Base-by-base conservation (phyloP, 2,113 vertebrate species). In the Notothenia coriiceps region DNA sequence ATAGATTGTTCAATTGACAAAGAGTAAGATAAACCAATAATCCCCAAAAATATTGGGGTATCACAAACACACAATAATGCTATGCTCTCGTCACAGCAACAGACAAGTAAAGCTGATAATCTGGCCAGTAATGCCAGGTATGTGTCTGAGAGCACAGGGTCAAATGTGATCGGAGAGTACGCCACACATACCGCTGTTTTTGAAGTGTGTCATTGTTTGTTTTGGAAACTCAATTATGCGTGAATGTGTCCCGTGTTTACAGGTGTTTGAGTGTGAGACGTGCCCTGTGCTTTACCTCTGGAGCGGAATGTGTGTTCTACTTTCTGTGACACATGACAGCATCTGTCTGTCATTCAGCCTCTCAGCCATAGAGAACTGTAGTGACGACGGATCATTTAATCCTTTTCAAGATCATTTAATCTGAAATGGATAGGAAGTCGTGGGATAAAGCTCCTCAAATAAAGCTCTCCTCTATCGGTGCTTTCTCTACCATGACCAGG, bases 171-270 rank as follows among this genome's bases (percentile, higher is more conserved):
- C 35, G 7, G 35, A 6, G 1, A 40, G 6, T 40, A 40, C 35
- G 64, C 70, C 17, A 10, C 13, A 60, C 10, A 22, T 3, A 13
- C 25, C 35, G 66, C 43, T 55, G 77, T 66, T 91, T 94, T 94
- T 95, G 89, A 95, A 91, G 72, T 91, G 70, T 69, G 64, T 62
- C 50, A 7, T 5, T 90, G 92, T 92, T 91, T 92, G 86, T 89
- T 94, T 91, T 86, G 90, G 78, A 92, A 93, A 84, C 84, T 84
- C 73, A 75, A 4, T 44, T 49, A 79, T 67, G 74, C 17, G 70
- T 80, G 77, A 80, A 73, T 22, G 17, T 33, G 79, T 78, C 62
- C 35, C 29, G 40, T 13, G 33, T 47, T 61, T 3, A 49, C 49
- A 29, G n/a, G 71, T 64, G 46, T 49, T 18, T 68, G 62, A 74